Evolutionary conservation across 2,888 invertebrate species (phyloP).

Genomic region (Stenodera caucasica): DNA sequence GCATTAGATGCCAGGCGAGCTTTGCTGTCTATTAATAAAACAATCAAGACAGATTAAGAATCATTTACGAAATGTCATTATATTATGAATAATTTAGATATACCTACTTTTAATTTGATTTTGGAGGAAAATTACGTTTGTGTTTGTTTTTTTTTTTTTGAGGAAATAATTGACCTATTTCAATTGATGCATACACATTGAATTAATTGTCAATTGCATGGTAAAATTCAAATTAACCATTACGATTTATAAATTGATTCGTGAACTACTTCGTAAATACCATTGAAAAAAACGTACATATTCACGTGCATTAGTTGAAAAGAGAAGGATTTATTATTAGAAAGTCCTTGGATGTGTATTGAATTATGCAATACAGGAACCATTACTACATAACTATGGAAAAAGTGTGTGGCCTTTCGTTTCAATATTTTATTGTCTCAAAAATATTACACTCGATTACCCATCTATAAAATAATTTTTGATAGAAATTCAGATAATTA

Average conservation of each 20-base stretch:
- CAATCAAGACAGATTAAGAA: neutral
- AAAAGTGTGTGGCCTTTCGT: slow-evolving; percentile 24
- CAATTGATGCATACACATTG: neutral
- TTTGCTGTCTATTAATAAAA: slow-evolving; percentile 18
- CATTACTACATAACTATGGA: slow-evolving; percentile 18
- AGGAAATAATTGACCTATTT: neutral
- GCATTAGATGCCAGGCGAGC: slow-evolving; percentile 25
- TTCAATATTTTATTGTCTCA: slow-evolving; percentile 9
- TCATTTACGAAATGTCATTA: slow-evolving; percentile 3
- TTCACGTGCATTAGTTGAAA: slow-evolving; percentile 13
- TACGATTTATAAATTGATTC: neutral
- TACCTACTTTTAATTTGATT: no score
- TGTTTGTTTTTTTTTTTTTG: no score
- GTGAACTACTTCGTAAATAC: neutral
- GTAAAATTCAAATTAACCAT: slow-evolving; percentile 14
- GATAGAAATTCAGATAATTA: no score
- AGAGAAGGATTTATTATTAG: slow-evolving; percentile 28
- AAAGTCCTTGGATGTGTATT: slow-evolving; percentile 31
- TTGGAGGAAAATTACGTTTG: no score
- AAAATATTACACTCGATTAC: slow-evolving; percentile 5
- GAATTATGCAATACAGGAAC: slow-evolving; percentile 30
- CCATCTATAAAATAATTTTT: no score
- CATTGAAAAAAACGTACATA: neutral
- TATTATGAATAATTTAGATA: no score
- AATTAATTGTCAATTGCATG: neutral